Evolutionary conservation across 2,888 invertebrate genomes (phyloP), one percentile per base, ranked within the genome.

Genomic region (Stenodera caucasica): DNA sequence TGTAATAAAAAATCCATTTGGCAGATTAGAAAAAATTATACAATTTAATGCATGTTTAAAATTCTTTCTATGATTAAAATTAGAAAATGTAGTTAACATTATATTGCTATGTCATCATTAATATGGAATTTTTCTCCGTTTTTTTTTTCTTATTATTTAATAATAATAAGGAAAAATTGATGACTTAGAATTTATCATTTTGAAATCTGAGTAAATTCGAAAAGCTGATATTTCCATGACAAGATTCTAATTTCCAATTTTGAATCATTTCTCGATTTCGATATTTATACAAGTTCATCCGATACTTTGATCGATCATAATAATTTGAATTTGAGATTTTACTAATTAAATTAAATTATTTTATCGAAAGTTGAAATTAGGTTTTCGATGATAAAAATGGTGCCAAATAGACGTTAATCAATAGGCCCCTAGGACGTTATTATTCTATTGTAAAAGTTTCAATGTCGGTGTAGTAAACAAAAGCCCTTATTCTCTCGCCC

Each of bases 271-370:
- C 15, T 9, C 45, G 9, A 9, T 21, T 3, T 12, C 32, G 9
- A 45, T 21, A 12, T 45, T 12, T 9, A 18, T 45, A 11, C 45
- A 21, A 45, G 45, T 45, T 45, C 21, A 45, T 21, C 9, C 23
- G 45, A 45, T 45, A 45, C 23, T 45, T 45, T 45, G 21, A 45
- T 45, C 45, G 45, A 45, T 45, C 21, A 14, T 37, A 37, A 37
- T 37, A 37, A 45, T 45, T 21, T 21, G 23, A 45, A n/a, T n/a
- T n/a, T n/a, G n/a, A n/a, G n/a, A n/a, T 23, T 45, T 45, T 45
- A 18, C 5, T 12, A 21, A 21, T n/a, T n/a, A n/a, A n/a, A n/a
- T n/a, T n/a, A n/a, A n/a, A n/a, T n/a, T n/a, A n/a, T n/a, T n/a
- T n/a, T n/a, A n/a, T n/a, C n/a, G n/a, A n/a, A n/a, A n/a, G n/a